phyloP scores from a whole-genome alignment of 2,888 invertebrate genomes.

The Cryptus armator region DNA sequence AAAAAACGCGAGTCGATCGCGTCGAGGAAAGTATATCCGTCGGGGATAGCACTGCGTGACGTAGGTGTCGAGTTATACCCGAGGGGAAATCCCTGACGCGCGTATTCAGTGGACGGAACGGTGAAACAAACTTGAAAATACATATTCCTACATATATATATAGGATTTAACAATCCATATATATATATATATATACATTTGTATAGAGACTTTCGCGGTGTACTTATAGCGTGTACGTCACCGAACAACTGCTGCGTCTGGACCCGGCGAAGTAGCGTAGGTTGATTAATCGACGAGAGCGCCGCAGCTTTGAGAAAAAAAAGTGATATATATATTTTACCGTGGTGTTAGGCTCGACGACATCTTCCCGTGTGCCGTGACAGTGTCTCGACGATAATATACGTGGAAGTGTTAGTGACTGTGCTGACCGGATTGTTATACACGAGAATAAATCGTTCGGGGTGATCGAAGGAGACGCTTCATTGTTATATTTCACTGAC shows the following conservation, averaged over 20 bases:
- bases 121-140: slow-evolving; percentile 31
- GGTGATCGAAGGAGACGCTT: background rate
- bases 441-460: background rate
- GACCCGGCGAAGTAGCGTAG: slow-evolving; percentile 26
- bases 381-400: background rate
- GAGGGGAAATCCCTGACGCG: slow-evolving; percentile 22
- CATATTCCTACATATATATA: slow-evolving; percentile 5
- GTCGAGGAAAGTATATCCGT: slow-evolving; percentile 21
- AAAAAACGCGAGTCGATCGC: background rate
- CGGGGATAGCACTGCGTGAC: slow-evolving; percentile 18
- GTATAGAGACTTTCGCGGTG: slow-evolving; percentile 3
- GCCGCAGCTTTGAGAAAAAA: slow-evolving; percentile 12
- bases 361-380: background rate
- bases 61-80: slow-evolving; percentile 25
- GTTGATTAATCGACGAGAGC: slow-evolving; percentile 43
- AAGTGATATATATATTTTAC: slow-evolving; percentile 4
- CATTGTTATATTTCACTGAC: background rate
- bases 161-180: background rate
- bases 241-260: slow-evolving; percentile 23
- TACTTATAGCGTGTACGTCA: slow-evolving; percentile 33
- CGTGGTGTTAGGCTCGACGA: background rate
- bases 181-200: slow-evolving; percentile 24
- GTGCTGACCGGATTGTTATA: background rate
- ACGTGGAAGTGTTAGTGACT: slow-evolving; percentile 1
- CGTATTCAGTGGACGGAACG: slow-evolving; percentile 10